phyloP scores from a whole-genome alignment of 2,797 vertebrate genomes.

The Muraenolepis orangiensis region DNA sequence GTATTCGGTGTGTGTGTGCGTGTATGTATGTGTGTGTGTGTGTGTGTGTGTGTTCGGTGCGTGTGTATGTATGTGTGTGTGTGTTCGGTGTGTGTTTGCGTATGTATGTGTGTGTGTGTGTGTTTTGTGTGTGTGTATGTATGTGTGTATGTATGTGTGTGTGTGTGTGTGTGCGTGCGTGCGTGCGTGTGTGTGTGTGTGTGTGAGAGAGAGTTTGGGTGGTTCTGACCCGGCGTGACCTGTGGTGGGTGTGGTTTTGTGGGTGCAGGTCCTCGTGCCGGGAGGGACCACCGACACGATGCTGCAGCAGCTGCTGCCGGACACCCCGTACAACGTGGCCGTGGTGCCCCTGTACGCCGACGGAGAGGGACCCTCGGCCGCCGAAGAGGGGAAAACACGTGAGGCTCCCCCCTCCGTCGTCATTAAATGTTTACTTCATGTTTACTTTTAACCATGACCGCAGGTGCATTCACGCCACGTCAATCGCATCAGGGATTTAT shows the following conservation, averaged over 20 bases:
- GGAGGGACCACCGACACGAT: slow-evolving; percentile 79
- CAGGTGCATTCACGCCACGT: no score
- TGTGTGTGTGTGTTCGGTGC: background rate
- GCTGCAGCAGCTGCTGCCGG: slow-evolving; percentile 82
- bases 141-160: no score
- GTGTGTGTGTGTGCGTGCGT: no score
- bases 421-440: no score
- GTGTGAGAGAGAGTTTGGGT: background rate
- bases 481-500: no score
- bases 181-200: background rate
- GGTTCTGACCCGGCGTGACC: background rate
- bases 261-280: slow-evolving; percentile 82
- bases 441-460: no score
- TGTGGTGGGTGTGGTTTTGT: background rate
- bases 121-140: no score
- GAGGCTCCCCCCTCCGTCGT: slow-evolving; percentile 51
- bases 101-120: no score
- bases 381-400: slow-evolving; percentile 85
- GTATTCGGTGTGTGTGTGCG: no score
- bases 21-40: background rate
- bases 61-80: background rate
- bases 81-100: background rate
- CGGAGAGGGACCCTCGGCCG: slow-evolving; percentile 83
- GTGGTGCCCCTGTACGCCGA: slow-evolving; percentile 89
- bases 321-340: slow-evolving; percentile 86